Base-by-base conservation (phyloP, 2,888 invertebrate species). In the Sphinx pinastri region DNA sequence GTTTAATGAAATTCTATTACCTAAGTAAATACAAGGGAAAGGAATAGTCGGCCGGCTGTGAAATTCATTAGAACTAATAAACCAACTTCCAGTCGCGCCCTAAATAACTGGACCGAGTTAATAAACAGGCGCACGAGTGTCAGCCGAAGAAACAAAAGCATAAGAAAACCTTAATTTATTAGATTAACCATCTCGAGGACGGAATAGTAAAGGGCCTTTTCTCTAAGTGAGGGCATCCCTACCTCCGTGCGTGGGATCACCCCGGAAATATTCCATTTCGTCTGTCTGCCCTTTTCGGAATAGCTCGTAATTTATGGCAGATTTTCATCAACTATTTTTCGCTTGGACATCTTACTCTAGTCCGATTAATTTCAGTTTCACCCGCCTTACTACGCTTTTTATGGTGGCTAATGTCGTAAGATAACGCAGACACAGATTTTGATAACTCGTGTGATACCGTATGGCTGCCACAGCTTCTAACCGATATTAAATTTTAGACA, bases 11-110 rank as follows among this genome's bases (percentile, higher is more conserved):
- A 68, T 47, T 68, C 54, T 68, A 55, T 68, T 55, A 68, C 68
- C 45, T 14, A 55, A 45, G 47, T 57, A 55, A 68, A 68, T 47
- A 57, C 57, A 68, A 57, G 63, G 45, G 55, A 68, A 68, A 68
- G 47, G 45, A 57, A 57, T 55, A 68, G 55, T 47, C 55, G 52
- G 52, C 54, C 54, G 57, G 12, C 68, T 47, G 47, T 55, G 68
- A 68, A 57, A 68, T 55, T 68, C 54, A 68, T 68, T 68, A 68
- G 68, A 57, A 47, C 68, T 68, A 68, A 68, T 68, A 68, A 68
- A 68, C 45, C 45, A 68, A 68, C 68, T 68, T 68, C 57, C 57
- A 55, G 68, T 47, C 54, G 16, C 47, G 55, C 45, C 68, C 57
- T 55, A 57, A 57, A 57, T 68, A 68, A 68, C 38, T 47, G 47